Percentiles rank a stretch among this genome's conserved stretches.
Evolutionary conservation across 1,140 invertebrate genomes (phyloP).

Genomic region (Dolichoris vasculosae): DNA sequence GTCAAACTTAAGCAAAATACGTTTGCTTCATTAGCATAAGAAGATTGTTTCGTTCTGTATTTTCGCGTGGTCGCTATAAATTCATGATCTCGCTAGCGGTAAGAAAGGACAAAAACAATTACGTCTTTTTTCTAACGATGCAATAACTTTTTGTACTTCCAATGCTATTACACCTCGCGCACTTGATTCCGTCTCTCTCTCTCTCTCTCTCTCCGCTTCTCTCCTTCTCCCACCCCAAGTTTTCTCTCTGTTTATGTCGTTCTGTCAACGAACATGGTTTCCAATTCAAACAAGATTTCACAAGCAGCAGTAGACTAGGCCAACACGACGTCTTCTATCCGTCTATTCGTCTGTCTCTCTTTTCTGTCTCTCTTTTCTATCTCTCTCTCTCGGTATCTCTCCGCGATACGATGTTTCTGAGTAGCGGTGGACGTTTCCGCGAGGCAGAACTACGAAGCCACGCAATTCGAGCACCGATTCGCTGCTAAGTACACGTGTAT

Average conservation of each 20-base stretch:
- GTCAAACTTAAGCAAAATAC: too few species aligned
- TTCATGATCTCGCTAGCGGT: too few species aligned
- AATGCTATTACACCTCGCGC: background rate
- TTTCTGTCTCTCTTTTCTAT: background rate
- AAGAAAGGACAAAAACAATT: too few species aligned
- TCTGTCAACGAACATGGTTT: slow-evolving; percentile 17
- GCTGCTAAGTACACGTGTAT: background rate
- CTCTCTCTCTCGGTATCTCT: background rate
- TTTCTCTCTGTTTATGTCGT: slow-evolving; percentile 22
- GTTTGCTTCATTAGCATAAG: too few species aligned
- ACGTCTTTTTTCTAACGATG: too few species aligned
- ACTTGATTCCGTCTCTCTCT: background rate
- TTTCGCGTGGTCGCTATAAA: too few species aligned
- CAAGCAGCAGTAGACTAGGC: slow-evolving; percentile 1
- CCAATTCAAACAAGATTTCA: slow-evolving; percentile 44
- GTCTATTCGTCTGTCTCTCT: background rate
- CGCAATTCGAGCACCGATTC: slow-evolving; percentile 18
- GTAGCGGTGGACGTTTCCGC: slow-evolving; percentile 8
- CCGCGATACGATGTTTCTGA: slow-evolving; percentile 1
- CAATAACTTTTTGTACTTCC: background rate
- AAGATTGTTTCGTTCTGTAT: too few species aligned
- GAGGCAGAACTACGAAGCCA: background rate
- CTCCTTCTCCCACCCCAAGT: too few species aligned
- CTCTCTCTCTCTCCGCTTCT: background rate
- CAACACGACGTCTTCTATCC: background rate